A percentile compares a stretch with the other conserved stretches of the same genome.
These are phyloP conservation scores for Puma concolor DNA, from an alignment of 2,113 vertebrate genomes.

Conservation along the genomic window DNA sequence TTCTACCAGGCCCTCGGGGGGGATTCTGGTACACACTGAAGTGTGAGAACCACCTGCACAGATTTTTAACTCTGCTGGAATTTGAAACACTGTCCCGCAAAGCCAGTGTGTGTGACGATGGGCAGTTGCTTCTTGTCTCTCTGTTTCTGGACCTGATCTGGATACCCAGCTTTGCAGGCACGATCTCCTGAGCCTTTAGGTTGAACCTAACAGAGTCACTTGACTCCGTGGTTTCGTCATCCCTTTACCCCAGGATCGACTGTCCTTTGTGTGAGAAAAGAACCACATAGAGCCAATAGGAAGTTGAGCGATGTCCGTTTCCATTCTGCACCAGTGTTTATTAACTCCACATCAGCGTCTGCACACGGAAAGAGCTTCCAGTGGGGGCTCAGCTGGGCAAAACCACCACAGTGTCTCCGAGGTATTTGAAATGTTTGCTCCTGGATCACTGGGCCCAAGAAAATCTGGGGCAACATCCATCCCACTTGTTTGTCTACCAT, in stretches of 20 bases:
- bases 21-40: neutral
- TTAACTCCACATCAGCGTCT: neutral
- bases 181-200: neutral
- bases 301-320: neutral
- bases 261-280: neutral
- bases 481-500: neutral
- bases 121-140: neutral
- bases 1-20: neutral
- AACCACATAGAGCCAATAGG: neutral
- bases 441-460: neutral
- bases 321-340: neutral
- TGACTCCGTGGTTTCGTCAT: neutral
- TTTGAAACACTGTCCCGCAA: neutral
- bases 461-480: constrained; percentile 32
- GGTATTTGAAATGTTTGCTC: constrained; percentile 38
- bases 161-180: neutral
- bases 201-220: neutral
- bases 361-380: constrained; percentile 6
- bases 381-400: neutral
- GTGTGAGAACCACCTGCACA: neutral
- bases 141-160: neutral
- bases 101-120: neutral
- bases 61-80: neutral
- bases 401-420: neutral
- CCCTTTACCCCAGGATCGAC: neutral